phyloP scores from a whole-genome alignment of 2,113 vertebrate species.

The Hyaena hyaena region DNA sequence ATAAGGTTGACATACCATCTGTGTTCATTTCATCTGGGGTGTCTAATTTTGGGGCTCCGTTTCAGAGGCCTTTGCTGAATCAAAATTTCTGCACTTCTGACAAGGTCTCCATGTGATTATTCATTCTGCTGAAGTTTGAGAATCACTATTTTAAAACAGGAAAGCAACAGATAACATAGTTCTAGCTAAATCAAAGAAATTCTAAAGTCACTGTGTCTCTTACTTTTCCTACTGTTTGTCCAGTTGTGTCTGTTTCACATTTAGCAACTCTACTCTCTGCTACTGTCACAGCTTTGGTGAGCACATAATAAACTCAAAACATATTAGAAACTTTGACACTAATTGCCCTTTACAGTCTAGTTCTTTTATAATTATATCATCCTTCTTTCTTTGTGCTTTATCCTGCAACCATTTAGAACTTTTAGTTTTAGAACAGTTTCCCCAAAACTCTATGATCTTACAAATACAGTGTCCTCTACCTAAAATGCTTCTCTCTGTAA shows the following conservation, averaged over 20 bases:
- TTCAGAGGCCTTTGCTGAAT: background rate
- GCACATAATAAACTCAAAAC: background rate
- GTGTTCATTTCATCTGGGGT: background rate
- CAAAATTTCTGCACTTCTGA: background rate
- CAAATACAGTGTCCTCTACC: background rate
- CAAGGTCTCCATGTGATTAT: background rate
- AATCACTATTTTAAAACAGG: background rate
- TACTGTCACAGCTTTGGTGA: background rate
- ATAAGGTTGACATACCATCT: background rate
- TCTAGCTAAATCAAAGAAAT: background rate
- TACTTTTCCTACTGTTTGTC: background rate
- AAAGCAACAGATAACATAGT: background rate
- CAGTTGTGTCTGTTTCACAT: background rate
- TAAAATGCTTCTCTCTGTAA: background rate
- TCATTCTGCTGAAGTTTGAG: background rate
- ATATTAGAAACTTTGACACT: background rate
- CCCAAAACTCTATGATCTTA: background rate
- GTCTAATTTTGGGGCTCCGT: background rate
- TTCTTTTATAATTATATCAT: background rate
- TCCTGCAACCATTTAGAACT: background rate
- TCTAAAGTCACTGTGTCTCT: background rate
- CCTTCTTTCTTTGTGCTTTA: background rate
- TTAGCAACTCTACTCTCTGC: background rate
- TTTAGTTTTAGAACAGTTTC: background rate
- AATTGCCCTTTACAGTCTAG: background rate